Evolutionary conservation across 2,888 invertebrate species (phyloP), one percentile per base, ranked within the genome.

Genomic region (Drosophila kuntzei): DNA sequence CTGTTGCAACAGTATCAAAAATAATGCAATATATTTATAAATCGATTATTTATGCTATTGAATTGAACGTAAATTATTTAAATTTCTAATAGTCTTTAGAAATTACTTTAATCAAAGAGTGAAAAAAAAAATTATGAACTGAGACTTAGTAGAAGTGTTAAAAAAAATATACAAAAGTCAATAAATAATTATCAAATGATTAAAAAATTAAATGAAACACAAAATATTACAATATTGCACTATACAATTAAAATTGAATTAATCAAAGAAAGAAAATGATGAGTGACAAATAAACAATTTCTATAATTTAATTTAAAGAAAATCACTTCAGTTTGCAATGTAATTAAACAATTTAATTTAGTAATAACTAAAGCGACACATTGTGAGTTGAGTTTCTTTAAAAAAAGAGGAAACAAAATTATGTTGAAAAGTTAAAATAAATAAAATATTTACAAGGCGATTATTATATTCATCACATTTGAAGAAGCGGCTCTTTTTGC

Each of bases 41-140:
- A 67, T 53, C 37, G 59, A 59, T 71, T 70, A 53, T 53, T 53
- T 32, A 43, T 29, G 34, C 44, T 20, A 50, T 69, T 18, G 12
- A 67, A 47, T 53, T 43, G 14, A 36, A 36, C 2, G 16, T 34
- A 27, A 36, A 46, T 14, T 29, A 9, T 16, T 36, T 46, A 3
- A 44, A 20, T 1, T 14, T 3, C 12, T 0, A 2, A 14, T 6
- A 22, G 9, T 16, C 4, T 37, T 9, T 3, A 14, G 29, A 39
- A 18, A 29, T 36, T 27, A 18, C 3, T 22, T 9, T 9, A 39
- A 22, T 27, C 9, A n/a, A 9, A 18, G 16, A n/a, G n/a, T n/a
- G n/a, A n/a, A n/a, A n/a, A n/a, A n/a, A n/a, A n/a, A n/a, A n/a
- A n/a, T n/a, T n/a, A n/a, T n/a, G n/a, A n/a, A n/a, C n/a, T n/a